Conservation (phyloP, 2,797 vertebrate species). For the Hoplostethus atlanticus region DNA sequence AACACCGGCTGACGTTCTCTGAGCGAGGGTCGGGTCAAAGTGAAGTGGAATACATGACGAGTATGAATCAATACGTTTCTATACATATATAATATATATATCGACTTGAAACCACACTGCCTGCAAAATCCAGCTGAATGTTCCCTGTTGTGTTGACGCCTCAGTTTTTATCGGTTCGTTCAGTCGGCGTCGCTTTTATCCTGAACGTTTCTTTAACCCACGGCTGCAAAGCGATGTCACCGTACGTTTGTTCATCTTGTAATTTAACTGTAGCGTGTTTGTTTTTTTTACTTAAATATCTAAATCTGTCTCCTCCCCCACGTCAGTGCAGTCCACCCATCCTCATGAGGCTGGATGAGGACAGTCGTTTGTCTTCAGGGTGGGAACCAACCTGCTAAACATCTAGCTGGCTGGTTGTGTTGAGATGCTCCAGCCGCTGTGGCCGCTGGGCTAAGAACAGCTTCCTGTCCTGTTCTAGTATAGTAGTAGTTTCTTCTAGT, state of each 20-base stretch:
- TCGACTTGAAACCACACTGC: conserved; percentile 87
- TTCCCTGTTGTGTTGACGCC: conserved; percentile 73
- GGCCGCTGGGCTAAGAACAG: neutral
- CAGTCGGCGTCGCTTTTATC: too few relatives aligned
- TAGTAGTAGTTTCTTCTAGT: neutral
- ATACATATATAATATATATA: conserved; percentile 69
- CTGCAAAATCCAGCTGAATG: conserved; percentile 86
- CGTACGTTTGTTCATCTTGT: conserved; percentile 13
- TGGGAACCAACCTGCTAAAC: neutral
- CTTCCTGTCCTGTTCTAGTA: conserved; percentile 13
- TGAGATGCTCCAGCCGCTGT: neutral
- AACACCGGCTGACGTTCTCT: conserved; percentile 91
- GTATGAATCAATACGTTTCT: conserved; percentile 67
- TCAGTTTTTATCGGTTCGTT: conserved; percentile 59
- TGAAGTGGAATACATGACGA: conserved; percentile 62
- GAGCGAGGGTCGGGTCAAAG: conserved; percentile 81
- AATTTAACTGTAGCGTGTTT: conserved; percentile 6
- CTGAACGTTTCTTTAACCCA: conserved; percentile 22
- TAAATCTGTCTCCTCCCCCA: neutral
- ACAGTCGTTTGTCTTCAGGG: neutral
- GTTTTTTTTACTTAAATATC: conserved; percentile 31
- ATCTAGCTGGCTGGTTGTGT: neutral
- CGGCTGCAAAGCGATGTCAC: conserved; percentile 7
- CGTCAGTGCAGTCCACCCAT: conserved; percentile 7
- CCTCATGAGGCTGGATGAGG: neutral